Percentiles rank a stretch among this genome's conserved stretches.
phyloP scores from a whole-genome alignment of 2,888 invertebrate species.

The Entomobrya proxima region DNA sequence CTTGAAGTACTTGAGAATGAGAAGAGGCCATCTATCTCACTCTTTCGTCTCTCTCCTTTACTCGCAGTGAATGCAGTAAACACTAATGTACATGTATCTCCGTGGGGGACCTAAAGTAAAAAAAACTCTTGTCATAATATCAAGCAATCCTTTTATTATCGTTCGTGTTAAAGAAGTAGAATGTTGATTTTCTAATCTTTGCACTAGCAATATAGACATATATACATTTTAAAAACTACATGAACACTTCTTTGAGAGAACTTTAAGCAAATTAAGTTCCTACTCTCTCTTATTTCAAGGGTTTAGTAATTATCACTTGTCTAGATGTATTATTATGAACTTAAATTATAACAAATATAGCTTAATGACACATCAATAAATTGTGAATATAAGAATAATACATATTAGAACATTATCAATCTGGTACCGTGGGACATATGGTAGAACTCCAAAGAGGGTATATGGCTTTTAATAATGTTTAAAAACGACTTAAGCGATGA shows the following conservation, averaged over 20 bases:
- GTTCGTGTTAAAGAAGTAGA: constrained; percentile 11
- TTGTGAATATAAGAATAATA: neutral
- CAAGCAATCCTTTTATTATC: constrained; percentile 46
- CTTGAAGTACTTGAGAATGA: constrained; percentile 51
- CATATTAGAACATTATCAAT: neutral
- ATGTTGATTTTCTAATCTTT: neutral
- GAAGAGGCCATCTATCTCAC: constrained; percentile 39
- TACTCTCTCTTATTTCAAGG: too few species aligned
- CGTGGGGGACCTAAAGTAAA: constrained; percentile 53
- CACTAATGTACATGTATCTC: constrained; percentile 62
- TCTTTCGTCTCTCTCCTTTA: constrained; percentile 6
- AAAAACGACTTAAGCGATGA: too few species aligned
- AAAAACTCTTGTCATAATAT: constrained; percentile 64
- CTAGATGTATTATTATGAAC: too few species aligned
- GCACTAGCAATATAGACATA: too few species aligned
- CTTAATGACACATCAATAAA: neutral
- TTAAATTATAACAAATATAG: too few species aligned
- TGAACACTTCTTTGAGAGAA: too few species aligned
- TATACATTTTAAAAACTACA: too few species aligned
- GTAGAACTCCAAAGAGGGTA: too few species aligned
- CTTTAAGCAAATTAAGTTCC: too few species aligned
- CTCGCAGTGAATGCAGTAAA: constrained; percentile 31
- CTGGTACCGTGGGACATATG: too few species aligned
- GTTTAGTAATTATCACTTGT: too few species aligned
- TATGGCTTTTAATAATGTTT: too few species aligned